phyloP scores from a whole-genome alignment of 2,888 invertebrate species.

The Hyles lineata region DNA sequence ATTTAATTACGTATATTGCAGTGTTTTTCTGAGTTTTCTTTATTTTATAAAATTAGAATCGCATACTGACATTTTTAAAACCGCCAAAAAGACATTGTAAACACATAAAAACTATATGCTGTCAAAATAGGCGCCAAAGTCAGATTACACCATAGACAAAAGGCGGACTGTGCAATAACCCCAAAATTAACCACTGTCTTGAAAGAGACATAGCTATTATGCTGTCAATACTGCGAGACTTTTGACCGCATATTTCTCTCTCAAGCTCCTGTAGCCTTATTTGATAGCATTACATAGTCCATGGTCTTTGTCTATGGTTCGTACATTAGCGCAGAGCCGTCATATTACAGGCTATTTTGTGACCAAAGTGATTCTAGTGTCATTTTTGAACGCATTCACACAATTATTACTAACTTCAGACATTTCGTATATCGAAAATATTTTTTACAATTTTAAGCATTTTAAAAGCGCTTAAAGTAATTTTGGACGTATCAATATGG shows the following conservation, averaged over 20 bases:
- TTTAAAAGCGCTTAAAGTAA: slow-evolving; percentile 37
- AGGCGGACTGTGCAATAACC: too few relatives aligned
- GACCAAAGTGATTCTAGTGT: slow-evolving; percentile 11
- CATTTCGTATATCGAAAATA: slow-evolving; percentile 40
- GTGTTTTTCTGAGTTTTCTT: background rate
- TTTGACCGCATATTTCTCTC: too few relatives aligned
- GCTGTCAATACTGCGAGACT: too few relatives aligned
- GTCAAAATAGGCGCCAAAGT: slow-evolving; percentile 7
- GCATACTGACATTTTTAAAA: background rate
- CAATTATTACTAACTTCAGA: slow-evolving; percentile 5
- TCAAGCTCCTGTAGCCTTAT: too few relatives aligned
- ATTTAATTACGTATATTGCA: background rate
- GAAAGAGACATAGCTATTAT: too few relatives aligned
- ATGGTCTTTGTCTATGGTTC: too few relatives aligned
- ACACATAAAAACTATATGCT: slow-evolving; percentile 19
- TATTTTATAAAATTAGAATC: background rate
- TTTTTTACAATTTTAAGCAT: slow-evolving; percentile 40
- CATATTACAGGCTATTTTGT: slow-evolving; percentile 9
- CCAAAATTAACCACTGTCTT: too few relatives aligned
- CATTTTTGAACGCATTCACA: slow-evolving; percentile 6
- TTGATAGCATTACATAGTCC: too few relatives aligned
- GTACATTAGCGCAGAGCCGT: background rate
- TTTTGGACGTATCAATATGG: background rate
- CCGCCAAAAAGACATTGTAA: background rate
- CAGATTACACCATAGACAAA: background rate